These are phyloP conservation scores for Drosophila baimaii DNA, from an alignment of 1,140 invertebrate genomes.

Conservation along the genomic window DNA sequence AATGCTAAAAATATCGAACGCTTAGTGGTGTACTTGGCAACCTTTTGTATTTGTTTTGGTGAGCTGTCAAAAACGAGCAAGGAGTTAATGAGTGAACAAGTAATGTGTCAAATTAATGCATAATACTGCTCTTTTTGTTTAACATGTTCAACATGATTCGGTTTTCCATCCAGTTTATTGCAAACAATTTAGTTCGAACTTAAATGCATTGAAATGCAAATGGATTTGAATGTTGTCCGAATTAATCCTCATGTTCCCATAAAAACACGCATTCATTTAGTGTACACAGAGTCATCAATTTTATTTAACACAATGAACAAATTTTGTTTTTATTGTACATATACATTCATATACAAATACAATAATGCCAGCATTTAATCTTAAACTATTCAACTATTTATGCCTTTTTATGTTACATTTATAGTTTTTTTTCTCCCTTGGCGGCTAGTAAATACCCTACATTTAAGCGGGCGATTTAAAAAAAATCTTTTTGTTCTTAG, in stretches of 20 bases:
- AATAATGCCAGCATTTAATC: conserved; percentile 36
- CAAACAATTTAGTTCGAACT: neutral
- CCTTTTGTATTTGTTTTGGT: neutral
- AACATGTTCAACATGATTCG: neutral
- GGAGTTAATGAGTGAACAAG: conserved; percentile 1
- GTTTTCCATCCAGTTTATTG: neutral
- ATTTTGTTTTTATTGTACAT: conserved; percentile 64
- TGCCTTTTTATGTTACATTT: conserved; percentile 1
- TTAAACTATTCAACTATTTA: conserved; percentile 46
- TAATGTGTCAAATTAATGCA: neutral
- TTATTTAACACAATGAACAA: conserved; percentile 73
- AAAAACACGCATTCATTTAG: conserved; percentile 25
- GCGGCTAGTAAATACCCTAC: conserved; percentile 50
- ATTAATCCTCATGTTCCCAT: neutral
- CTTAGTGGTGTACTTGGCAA: neutral
- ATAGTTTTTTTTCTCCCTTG: conserved; percentile 4
- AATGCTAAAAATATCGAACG: neutral
- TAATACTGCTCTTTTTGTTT: neutral
- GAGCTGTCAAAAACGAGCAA: neutral
- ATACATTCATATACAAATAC: conserved; percentile 68
- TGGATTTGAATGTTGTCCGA: neutral
- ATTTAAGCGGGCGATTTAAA: conserved; percentile 31
- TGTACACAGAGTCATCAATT: conserved; percentile 53
- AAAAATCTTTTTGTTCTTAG: conserved; percentile 21
- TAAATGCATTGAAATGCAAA: neutral